Conservation (phyloP, 2,113 vertebrate species). For the Prionailurus bengalensis region DNA sequence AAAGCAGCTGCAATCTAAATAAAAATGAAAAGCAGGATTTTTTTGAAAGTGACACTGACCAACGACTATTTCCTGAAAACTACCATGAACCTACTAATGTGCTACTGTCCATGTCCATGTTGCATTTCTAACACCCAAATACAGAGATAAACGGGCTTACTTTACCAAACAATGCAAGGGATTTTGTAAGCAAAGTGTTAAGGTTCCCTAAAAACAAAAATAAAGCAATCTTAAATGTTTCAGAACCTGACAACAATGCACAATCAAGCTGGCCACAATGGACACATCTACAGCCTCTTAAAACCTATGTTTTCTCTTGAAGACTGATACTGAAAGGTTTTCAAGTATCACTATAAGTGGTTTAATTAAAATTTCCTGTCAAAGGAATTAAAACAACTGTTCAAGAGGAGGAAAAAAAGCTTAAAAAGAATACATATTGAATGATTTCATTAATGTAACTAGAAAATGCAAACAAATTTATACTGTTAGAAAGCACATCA, state of each 20-base stretch:
- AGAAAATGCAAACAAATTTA: neutral
- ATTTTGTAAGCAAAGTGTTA: neutral
- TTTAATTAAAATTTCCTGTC: neutral
- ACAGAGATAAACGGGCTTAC: neutral
- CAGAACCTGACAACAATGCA: neutral
- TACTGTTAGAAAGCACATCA: neutral
- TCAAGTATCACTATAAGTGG: neutral
- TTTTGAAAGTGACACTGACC: neutral
- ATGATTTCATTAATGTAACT: neutral
- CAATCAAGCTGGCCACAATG: neutral
- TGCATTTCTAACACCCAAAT: neutral
- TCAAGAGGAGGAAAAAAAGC: neutral
- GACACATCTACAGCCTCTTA: neutral
- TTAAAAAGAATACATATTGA: neutral
- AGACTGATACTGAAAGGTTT: neutral
- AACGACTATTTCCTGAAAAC: neutral
- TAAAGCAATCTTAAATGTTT: neutral
- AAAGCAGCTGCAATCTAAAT: neutral
- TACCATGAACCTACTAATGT: neutral
- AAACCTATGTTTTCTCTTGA: neutral
- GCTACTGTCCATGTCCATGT: neutral
- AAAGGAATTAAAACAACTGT: constrained; percentile 13
- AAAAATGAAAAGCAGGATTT: neutral
- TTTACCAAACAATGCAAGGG: neutral
- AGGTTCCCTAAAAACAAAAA: neutral